A percentile compares a stretch with the other conserved stretches of the same genome.
These are phyloP conservation scores for Xylocampa areola DNA, from an alignment of 2,888 invertebrate genomes.

Conservation along the genomic window DNA sequence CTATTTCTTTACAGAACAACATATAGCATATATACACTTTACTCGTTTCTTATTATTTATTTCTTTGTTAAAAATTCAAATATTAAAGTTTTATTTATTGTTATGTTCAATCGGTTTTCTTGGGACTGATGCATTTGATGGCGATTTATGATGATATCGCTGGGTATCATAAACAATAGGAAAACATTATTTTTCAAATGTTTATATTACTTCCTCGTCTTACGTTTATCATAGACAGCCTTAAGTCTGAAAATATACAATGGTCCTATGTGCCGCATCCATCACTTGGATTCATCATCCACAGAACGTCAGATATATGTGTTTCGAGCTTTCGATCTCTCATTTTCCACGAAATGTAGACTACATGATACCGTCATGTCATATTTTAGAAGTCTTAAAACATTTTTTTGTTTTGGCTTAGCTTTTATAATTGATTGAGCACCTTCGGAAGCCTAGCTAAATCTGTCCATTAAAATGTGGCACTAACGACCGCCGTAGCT, in stretches of 20 bases:
- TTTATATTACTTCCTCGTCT: constrained; percentile 37
- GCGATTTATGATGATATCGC: constrained; percentile 32
- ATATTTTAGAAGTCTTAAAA: too few relatives aligned
- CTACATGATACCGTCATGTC: too few relatives aligned
- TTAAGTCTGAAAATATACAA: constrained; percentile 37
- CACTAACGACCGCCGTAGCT: too few relatives aligned
- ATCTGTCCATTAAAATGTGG: too few relatives aligned
- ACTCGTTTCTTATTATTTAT: neutral
- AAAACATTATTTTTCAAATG: constrained; percentile 39
- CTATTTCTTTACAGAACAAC: neutral
- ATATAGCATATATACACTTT: constrained; percentile 5
- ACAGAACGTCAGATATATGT: too few relatives aligned
- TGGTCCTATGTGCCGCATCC: constrained; percentile 16
- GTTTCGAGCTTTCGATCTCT: too few relatives aligned
- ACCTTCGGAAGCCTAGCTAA: too few relatives aligned
- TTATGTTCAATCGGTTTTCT: constrained; percentile 27
- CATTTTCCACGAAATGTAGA: too few relatives aligned
- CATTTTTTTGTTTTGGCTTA: too few relatives aligned
- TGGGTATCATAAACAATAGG: constrained; percentile 18
- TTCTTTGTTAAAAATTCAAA: constrained; percentile 5
- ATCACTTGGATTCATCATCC: constrained; percentile 35
- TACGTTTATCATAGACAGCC: constrained; percentile 30
- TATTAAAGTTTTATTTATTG: constrained; percentile 16
- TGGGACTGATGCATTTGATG: constrained; percentile 32
- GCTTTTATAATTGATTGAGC: too few relatives aligned